Conservation (phyloP, 2,113 vertebrate genomes). For the Panthera leo region DNA sequence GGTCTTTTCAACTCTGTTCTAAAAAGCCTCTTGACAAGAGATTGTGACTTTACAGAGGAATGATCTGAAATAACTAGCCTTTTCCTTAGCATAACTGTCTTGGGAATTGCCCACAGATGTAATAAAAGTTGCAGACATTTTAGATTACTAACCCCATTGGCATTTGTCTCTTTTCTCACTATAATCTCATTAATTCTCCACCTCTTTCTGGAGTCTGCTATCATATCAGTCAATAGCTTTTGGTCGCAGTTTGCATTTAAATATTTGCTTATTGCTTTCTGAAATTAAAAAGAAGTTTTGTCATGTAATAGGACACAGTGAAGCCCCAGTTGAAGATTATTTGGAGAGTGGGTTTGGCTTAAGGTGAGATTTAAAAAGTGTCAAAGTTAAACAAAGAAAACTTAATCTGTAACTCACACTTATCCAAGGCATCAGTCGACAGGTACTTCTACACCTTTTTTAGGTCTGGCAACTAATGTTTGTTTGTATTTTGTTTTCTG, state of each 20-base stretch:
- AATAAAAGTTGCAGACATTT: neutral
- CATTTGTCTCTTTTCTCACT: neutral
- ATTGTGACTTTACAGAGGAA: neutral
- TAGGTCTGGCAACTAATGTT: neutral
- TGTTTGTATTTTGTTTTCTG: neutral
- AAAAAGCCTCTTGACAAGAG: neutral
- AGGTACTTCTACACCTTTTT: neutral
- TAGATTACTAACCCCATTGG: neutral
- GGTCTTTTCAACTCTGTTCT: neutral
- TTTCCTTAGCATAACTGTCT: neutral
- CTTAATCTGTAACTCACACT: neutral
- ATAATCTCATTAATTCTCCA: neutral
- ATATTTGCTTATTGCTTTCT: constrained; percentile 35
- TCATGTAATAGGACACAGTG: neutral
- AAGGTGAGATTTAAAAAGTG: neutral
- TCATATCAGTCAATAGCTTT: neutral
- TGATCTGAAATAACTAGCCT: constrained; percentile 41
- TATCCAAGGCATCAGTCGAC: neutral
- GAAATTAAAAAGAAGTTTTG: neutral
- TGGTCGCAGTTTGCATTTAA: neutral
- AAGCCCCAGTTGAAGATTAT: neutral
- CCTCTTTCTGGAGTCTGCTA: neutral
- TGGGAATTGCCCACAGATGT: neutral
- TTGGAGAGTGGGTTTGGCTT: neutral
- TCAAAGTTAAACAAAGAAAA: neutral